These are phyloP conservation scores for Hyposoter dolosus DNA, from an alignment of 2,888 invertebrate species.

Conservation along the genomic window DNA sequence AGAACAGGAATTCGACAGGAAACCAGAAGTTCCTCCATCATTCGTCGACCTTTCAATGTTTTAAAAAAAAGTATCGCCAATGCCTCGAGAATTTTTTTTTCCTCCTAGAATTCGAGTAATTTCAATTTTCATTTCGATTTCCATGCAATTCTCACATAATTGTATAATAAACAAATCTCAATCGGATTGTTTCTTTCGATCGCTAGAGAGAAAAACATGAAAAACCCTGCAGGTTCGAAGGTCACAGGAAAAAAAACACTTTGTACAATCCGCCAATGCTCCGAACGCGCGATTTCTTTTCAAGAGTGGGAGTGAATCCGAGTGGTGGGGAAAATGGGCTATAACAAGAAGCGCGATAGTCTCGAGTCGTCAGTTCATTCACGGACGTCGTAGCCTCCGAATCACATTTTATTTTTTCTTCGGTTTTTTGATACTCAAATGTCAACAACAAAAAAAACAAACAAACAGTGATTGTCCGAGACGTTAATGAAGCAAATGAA, in stretches of 20 bases:
- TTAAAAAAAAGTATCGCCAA: constrained; percentile 8
- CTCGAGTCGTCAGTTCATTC: constrained; percentile 74
- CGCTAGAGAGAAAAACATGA: constrained; percentile 49
- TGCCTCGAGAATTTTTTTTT: not conserved
- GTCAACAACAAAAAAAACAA: not conserved
- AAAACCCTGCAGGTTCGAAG: constrained; percentile 79
- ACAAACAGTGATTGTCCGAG: not conserved
- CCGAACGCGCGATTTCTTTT: constrained; percentile 19
- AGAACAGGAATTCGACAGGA: constrained; percentile 50
- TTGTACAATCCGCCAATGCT: constrained; percentile 42
- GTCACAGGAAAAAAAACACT: constrained; percentile 72
- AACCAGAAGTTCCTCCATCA: constrained; percentile 39
- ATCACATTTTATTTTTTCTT: not conserved
- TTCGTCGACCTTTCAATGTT: constrained; percentile 61
- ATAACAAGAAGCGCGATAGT: constrained; percentile 72
- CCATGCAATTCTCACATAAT: not conserved
- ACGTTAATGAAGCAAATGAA: not conserved
- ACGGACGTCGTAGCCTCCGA: constrained; percentile 64
- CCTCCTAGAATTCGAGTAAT: not conserved
- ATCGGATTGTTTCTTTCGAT: not conserved
- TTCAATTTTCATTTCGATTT: not conserved
- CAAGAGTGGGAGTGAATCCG: constrained; percentile 54
- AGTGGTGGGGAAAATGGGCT: constrained; percentile 65
- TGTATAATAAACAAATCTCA: not conserved
- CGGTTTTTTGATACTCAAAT: not conserved